phyloP scores from a whole-genome alignment of 2,797 vertebrate genomes.

The Premnoplex brunnescens region DNA sequence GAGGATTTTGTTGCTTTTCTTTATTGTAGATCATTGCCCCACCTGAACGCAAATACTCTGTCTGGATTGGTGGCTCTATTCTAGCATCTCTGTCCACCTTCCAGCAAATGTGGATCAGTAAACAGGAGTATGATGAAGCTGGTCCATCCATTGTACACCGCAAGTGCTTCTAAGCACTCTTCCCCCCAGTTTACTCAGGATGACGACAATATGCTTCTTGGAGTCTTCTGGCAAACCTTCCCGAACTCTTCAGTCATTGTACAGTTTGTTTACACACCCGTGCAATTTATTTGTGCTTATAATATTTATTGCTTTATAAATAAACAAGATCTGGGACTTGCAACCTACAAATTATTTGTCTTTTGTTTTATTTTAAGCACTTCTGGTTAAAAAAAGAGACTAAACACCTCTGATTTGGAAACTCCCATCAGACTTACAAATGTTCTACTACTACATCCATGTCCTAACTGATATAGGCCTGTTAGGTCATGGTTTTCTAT shows the following conservation, averaged over 20 bases:
- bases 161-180: conserved; percentile 96
- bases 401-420: neutral
- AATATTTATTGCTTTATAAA: conserved; percentile 92
- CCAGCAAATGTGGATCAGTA: conserved; percentile 90
- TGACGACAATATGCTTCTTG: conserved; percentile 79
- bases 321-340: conserved; percentile 81
- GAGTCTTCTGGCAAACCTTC: conserved; percentile 70
- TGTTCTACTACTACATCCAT: neutral
- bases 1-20: neutral
- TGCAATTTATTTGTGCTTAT: conserved; percentile 87
- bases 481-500: neutral
- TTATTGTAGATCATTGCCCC: conserved; percentile 83
- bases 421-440: neutral
- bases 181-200: conserved; percentile 78
- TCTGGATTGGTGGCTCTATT: conserved; percentile 84
- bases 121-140: conserved; percentile 84
- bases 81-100: conserved; percentile 87
- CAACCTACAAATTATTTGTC: conserved; percentile 57
- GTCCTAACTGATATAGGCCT: neutral
- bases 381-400: neutral
- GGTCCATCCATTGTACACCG: conserved; percentile 99
- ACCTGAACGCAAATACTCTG: conserved; percentile 85
- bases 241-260: conserved; percentile 81
- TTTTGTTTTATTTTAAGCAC: conserved; percentile 16
- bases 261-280: conserved; percentile 88